These are phyloP conservation scores for Glandiceps talaboti DNA, from an alignment of 53 echinoderm and acorn worm genomes.

Conservation along the genomic window DNA sequence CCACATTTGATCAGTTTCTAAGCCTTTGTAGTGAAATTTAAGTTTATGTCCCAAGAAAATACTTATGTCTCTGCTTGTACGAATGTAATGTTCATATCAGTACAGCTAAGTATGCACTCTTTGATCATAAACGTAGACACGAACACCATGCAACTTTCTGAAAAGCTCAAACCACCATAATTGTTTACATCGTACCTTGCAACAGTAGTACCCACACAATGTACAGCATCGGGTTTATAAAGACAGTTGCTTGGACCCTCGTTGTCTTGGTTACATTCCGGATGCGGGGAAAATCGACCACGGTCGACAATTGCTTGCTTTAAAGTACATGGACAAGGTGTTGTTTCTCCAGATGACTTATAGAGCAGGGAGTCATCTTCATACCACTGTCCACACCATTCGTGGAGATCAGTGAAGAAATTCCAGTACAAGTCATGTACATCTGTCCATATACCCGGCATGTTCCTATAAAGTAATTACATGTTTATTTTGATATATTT, in stretches of 20 bases:
- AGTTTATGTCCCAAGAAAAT: too few relatives aligned
- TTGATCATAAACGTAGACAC: too few relatives aligned
- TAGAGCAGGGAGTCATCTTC: neutral
- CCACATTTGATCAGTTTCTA: too few relatives aligned
- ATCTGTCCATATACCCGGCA: neutral
- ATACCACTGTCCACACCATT: neutral
- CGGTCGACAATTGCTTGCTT: conserved; percentile 37
- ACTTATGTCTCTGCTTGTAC: too few relatives aligned
- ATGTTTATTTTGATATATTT: too few relatives aligned
- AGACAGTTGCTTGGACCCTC: conserved; percentile 16
- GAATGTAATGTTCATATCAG: too few relatives aligned
- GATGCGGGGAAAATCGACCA: conserved; percentile 43
- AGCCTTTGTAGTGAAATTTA: too few relatives aligned
- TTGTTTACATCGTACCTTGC: conserved; percentile 61
- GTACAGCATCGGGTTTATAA: conserved; percentile 36
- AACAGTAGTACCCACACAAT: conserved; percentile 42
- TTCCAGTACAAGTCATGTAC: neutral
- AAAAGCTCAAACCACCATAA: too few relatives aligned
- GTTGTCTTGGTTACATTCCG: conserved; percentile 17
- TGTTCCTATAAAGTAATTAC: neutral
- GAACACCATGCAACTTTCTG: too few relatives aligned
- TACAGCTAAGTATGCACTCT: too few relatives aligned
- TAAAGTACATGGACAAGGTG: conserved; percentile 57
- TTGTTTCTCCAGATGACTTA: neutral
- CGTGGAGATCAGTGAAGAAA: neutral